Percentiles rank a stretch among this genome's conserved stretches.
These are phyloP conservation scores for Olivierus martensii DNA, from an alignment of 1,140 invertebrate genomes.

Conservation along the genomic window DNA sequence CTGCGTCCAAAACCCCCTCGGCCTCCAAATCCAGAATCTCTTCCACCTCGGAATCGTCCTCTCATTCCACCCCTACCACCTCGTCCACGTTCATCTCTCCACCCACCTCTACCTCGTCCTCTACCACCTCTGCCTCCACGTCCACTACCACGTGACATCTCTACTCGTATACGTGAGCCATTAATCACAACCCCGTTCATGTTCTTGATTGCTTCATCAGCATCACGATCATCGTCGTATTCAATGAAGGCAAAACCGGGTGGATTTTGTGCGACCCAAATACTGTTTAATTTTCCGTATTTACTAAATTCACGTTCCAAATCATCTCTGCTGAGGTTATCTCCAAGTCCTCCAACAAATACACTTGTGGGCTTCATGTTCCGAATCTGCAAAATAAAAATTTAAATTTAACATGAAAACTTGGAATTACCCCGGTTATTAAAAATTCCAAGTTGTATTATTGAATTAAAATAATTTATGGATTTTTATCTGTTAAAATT, in stretches of 20 bases:
- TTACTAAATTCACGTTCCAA: constrained; percentile 38
- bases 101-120: constrained; percentile 5
- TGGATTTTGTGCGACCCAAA: constrained; percentile 46
- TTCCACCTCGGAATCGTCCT: constrained; percentile 14
- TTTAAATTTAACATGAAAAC: no score
- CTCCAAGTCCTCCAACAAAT: constrained; percentile 23
- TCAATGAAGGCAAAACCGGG: constrained; percentile 46
- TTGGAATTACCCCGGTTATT: no score
- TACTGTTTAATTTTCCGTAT: constrained; percentile 39
- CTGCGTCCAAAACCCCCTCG: constrained; percentile 4
- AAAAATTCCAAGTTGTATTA: no score
- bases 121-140: constrained; percentile 13
- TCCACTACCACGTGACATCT: constrained; percentile 19
- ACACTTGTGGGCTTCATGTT: constrained; percentile 17
- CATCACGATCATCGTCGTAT: constrained; percentile 43
- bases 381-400: neutral
- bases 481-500: no score
- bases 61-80: constrained; percentile 10
- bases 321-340: constrained; percentile 21
- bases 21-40: constrained; percentile 13
- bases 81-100: neutral
- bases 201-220: constrained; percentile 38
- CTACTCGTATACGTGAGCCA: constrained; percentile 20
- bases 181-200: constrained; percentile 34
- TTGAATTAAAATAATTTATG: no score